A percentile compares a stretch with the other conserved stretches of the same genome.
Conservation (phyloP, 2,113 vertebrate species). For the Eretmochelys imbricata region DNA sequence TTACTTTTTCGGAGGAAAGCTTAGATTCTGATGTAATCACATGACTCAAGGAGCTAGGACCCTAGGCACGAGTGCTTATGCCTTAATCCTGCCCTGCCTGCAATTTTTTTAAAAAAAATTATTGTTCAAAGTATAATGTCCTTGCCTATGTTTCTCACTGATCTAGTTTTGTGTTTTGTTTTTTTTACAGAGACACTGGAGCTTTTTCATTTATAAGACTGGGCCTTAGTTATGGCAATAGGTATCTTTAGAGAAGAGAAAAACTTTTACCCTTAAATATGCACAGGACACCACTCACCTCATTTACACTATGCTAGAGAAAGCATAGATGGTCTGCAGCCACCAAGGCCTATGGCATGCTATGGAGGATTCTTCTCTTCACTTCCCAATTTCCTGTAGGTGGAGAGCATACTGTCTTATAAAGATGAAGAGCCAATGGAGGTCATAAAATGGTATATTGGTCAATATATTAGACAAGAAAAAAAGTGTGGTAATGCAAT, state of each 20-base stretch:
- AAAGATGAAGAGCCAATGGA: not conserved
- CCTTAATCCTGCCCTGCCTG: not conserved
- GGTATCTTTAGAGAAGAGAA: not conserved
- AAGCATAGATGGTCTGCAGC: not conserved
- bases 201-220: too few species aligned
- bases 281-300: not conserved
- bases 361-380: not conserved
- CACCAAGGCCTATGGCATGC: not conserved
- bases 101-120: not conserved
- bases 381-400: accelerated
- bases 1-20: not conserved
- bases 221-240: too few species aligned
- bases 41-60: not conserved
- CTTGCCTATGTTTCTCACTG: not conserved
- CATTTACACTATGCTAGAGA: not conserved
- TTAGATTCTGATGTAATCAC: not conserved
- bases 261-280: not conserved
- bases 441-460: not conserved
- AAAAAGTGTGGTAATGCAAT: not conserved
- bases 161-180: not conserved
- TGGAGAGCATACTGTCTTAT: not conserved
- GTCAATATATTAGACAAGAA: not conserved
- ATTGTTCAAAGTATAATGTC: not conserved
- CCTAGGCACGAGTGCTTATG: not conserved
- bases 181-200: not conserved